A percentile compares a stretch with the other conserved stretches of the same genome.
Conservation (phyloP, 1,140 invertebrate genomes). For the Pygmarrhopalites habei region DNA sequence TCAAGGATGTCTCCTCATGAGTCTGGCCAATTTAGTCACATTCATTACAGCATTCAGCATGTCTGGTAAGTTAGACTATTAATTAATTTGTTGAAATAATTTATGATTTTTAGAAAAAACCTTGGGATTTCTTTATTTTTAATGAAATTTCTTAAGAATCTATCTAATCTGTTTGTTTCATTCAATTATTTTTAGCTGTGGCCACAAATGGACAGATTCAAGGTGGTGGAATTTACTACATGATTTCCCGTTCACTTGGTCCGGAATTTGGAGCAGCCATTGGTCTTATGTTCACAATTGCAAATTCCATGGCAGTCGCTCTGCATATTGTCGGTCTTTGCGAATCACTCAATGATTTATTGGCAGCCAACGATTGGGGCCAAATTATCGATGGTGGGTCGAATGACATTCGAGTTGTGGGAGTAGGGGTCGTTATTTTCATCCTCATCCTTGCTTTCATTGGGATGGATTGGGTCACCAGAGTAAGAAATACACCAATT, state of each 20-base stretch:
- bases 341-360: conserved; percentile 51
- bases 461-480: conserved; percentile 49
- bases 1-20: conserved; percentile 44
- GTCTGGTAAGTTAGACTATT: too few species aligned
- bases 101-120: too few species aligned
- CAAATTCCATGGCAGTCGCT: conserved; percentile 56
- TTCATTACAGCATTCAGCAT: conserved; percentile 57
- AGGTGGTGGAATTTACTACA: conserved; percentile 55
- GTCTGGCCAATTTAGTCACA: conserved; percentile 52
- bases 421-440: conserved; percentile 42
- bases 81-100: too few species aligned
- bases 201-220: conserved; percentile 54
- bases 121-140: too few species aligned
- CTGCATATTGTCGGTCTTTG: conserved; percentile 60
- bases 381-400: conserved; percentile 43
- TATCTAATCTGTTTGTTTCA: too few species aligned
- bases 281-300: conserved; percentile 54
- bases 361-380: conserved; percentile 37
- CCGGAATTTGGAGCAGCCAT: conserved; percentile 61
- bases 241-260: conserved; percentile 58
- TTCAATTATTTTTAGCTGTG: too few species aligned
- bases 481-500: conserved; percentile 40
- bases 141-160: too few species aligned
- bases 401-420: conserved; percentile 47
- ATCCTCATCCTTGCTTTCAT: conserved; percentile 47